These are phyloP conservation scores for Pachypanchax playfairii DNA, from an alignment of 2,113 vertebrate genomes.

Conservation along the genomic window DNA sequence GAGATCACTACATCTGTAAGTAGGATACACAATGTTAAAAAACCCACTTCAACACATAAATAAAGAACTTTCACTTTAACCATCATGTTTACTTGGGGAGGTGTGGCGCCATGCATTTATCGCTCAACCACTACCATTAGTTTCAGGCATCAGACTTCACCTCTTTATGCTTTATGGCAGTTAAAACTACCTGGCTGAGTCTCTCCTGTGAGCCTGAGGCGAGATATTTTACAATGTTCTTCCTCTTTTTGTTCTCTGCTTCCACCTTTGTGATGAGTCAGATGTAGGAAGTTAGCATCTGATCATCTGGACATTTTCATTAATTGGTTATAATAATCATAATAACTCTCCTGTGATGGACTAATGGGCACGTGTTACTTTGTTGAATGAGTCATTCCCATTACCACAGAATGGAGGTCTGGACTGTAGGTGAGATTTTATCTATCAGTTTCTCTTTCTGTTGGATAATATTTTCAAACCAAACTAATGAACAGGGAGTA, in stretches of 20 bases:
- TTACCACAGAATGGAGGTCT: slow-evolving; percentile 31
- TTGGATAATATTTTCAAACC: slow-evolving; percentile 22
- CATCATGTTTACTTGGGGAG: too few relatives aligned
- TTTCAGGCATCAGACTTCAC: background rate
- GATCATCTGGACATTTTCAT: slow-evolving; percentile 27
- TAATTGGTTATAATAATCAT: slow-evolving; percentile 48
- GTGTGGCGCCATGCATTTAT: background rate
- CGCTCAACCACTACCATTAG: background rate
- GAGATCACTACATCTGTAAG: too few relatives aligned
- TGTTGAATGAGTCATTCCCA: slow-evolving; percentile 15
- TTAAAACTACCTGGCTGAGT: background rate
- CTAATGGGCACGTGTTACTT: slow-evolving; percentile 35
- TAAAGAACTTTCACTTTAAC: too few relatives aligned
- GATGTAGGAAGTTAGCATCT: slow-evolving; percentile 8
- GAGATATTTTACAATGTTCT: background rate
- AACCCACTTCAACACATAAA: too few relatives aligned
- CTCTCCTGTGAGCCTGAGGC: background rate
- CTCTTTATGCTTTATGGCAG: background rate
- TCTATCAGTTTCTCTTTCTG: background rate
- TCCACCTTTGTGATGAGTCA: slow-evolving; percentile 15
- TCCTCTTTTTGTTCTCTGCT: slow-evolving; percentile 9
- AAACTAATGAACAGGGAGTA: slow-evolving; percentile 1
- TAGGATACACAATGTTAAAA: too few relatives aligned
- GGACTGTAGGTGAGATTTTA: slow-evolving; percentile 25
- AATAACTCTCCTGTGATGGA: slow-evolving; percentile 27